Evolutionary conservation across 92 coral and sea anemone genomes (phyloP).

Genomic region (Epizoanthus illoricatus): DNA sequence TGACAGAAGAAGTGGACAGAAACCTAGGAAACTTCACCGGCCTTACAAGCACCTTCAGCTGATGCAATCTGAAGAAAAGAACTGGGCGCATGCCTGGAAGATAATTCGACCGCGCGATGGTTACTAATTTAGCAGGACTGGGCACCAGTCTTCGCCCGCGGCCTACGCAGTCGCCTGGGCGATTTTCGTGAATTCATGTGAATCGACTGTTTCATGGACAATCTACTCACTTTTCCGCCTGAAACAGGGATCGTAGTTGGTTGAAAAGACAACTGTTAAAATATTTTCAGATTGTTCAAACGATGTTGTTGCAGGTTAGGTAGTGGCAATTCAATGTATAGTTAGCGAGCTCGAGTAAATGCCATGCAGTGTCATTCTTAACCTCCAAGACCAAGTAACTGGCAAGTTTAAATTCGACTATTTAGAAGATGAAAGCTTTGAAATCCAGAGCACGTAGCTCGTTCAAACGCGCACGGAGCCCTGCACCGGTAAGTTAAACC

Average conservation of each 20-base stretch:
- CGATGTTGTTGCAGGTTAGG: too few species aligned
- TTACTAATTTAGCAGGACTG: not conserved
- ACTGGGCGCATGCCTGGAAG: conserved; percentile 64
- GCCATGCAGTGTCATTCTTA: not conserved
- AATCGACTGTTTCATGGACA: too few species aligned
- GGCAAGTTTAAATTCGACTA: not conserved
- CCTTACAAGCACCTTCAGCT: conserved; percentile 64
- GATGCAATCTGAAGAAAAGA: conserved; percentile 79
- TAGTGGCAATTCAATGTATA: too few species aligned
- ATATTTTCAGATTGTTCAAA: too few species aligned
- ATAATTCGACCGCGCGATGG: conserved; percentile 33
- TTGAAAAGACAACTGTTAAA: too few species aligned
- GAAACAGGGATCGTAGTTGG: too few species aligned
- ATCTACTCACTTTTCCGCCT: too few species aligned
- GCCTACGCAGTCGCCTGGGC: not conserved
- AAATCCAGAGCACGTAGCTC: conserved; percentile 1
- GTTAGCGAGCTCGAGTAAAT: not conserved
- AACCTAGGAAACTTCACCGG: conserved; percentile 53
- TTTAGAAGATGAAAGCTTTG: conserved; percentile 17
- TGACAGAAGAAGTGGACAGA: conserved; percentile 58
- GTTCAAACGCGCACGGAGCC: conserved; percentile 25
- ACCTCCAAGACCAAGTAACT: too few species aligned
- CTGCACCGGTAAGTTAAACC: not conserved
- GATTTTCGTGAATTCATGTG: not conserved
- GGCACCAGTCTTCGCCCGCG: not conserved